A percentile compares a stretch with the other conserved stretches of the same genome.
phyloP scores from a whole-genome alignment of 1,140 invertebrate genomes.

The Oncopodura yosiiana region DNA sequence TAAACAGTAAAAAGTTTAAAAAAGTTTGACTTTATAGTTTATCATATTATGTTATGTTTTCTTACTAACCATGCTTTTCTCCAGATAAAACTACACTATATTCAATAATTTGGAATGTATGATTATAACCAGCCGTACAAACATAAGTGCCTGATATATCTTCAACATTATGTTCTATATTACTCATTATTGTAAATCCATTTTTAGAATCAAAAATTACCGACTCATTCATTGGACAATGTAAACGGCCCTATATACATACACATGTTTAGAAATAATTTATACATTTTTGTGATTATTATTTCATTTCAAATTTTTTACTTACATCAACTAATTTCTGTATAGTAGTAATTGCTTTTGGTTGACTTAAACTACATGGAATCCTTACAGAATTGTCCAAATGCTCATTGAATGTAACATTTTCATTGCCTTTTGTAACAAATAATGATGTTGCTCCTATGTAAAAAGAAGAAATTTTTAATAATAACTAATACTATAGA shows the following conservation, averaged over 20 bases:
- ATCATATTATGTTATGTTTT: no score
- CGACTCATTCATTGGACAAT: constrained; percentile 20
- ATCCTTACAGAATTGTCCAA: constrained; percentile 9
- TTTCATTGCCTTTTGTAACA: constrained; percentile 9
- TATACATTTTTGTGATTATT: no score
- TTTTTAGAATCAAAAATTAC: constrained; percentile 11
- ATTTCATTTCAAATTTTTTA: background rate
- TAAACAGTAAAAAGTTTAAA: no score
- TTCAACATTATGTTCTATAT: background rate
- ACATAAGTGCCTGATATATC: constrained; percentile 6
- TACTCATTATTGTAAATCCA: background rate
- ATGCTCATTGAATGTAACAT: background rate
- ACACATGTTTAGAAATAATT: background rate
- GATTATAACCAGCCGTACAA: constrained; percentile 11
- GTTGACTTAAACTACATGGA: constrained; percentile 19
- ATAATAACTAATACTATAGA: background rate
- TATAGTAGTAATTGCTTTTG: background rate
- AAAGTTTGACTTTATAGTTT: no score
- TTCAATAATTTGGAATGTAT: constrained; percentile 15
- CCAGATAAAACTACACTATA: background rate
- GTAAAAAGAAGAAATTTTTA: background rate
- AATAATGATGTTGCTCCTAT: constrained; percentile 7
- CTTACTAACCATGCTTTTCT: no score
- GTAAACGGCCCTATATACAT: constrained; percentile 6
- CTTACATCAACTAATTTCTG: constrained; percentile 13